A percentile compares a stretch with the other conserved stretches of the same genome.
Conservation (phyloP, 2,888 invertebrate genomes). For the Atrina japonica region DNA sequence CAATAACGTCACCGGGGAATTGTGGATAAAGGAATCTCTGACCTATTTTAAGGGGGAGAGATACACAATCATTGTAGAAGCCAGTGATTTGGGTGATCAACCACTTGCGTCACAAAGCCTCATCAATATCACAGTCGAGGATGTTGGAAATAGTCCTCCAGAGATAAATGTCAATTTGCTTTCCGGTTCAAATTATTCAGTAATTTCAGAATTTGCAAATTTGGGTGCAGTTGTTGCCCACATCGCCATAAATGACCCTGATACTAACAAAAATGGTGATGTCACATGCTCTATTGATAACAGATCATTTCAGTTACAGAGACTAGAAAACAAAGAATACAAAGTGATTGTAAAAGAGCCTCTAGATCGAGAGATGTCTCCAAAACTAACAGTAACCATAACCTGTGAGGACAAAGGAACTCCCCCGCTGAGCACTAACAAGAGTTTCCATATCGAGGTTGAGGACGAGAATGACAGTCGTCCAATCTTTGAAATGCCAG, state of each 20-base stretch:
- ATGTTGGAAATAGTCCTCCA: slow-evolving; percentile 96
- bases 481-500: slow-evolving; percentile 86
- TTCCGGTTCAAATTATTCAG: slow-evolving; percentile 43
- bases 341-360: slow-evolving; percentile 56
- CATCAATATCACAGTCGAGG: slow-evolving; percentile 84
- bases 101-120: slow-evolving; percentile 57
- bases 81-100: slow-evolving; percentile 53
- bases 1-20: slow-evolving; percentile 57
- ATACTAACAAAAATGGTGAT: slow-evolving; percentile 64
- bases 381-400: slow-evolving; percentile 47
- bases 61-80: slow-evolving; percentile 58
- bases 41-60: slow-evolving; percentile 44
- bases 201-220: slow-evolving; percentile 60
- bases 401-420: slow-evolving; percentile 56
- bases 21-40: slow-evolving; percentile 50
- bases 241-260: slow-evolving; percentile 56
- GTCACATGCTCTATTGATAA: slow-evolving; percentile 52
- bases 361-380: slow-evolving; percentile 52
- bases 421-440: slow-evolving; percentile 47
- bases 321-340: slow-evolving; percentile 55
- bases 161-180: slow-evolving; percentile 79
- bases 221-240: slow-evolving; percentile 62
- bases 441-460: slow-evolving; percentile 81
- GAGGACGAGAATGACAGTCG: slow-evolving; percentile 94
- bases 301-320: slow-evolving; percentile 51